phyloP scores from a whole-genome alignment of 1,140 invertebrate species.

The Caerostris darwini region DNA sequence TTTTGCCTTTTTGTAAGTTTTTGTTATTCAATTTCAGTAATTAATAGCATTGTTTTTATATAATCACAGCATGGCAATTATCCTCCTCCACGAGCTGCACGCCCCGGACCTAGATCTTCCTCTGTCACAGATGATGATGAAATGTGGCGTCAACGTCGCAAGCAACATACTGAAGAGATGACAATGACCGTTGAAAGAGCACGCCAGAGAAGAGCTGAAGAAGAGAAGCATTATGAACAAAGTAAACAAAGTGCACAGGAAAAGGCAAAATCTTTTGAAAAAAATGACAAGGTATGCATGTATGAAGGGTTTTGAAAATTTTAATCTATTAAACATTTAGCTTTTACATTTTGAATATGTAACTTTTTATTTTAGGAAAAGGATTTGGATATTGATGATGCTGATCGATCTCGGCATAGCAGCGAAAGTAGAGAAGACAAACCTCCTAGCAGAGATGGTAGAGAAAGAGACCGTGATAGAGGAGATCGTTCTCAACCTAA shows the following conservation, averaged over 20 bases:
- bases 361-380: constrained; percentile 55
- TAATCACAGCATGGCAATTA: constrained; percentile 73
- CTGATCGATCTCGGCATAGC: constrained; percentile 85
- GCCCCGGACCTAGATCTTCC: constrained; percentile 69
- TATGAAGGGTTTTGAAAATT: background rate
- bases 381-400: constrained; percentile 80
- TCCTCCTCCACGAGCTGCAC: constrained; percentile 76
- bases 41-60: background rate
- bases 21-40: background rate
- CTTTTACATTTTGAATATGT: too few species aligned
- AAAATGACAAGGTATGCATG: constrained; percentile 79
- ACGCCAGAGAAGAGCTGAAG: constrained; percentile 89
- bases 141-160: constrained; percentile 87
- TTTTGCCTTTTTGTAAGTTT: background rate
- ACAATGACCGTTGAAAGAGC: constrained; percentile 88
- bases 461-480: constrained; percentile 82
- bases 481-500: constrained; percentile 78
- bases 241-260: constrained; percentile 84
- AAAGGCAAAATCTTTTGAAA: constrained; percentile 86
- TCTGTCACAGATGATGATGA: constrained; percentile 86
- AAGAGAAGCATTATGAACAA: constrained; percentile 89
- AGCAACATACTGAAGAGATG: constrained; percentile 87
- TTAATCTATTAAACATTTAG: background rate
- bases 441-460: constrained; percentile 83
- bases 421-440: constrained; percentile 84